Conservation (phyloP, 2,888 invertebrate genomes). For the Thereva nobilitata region DNA sequence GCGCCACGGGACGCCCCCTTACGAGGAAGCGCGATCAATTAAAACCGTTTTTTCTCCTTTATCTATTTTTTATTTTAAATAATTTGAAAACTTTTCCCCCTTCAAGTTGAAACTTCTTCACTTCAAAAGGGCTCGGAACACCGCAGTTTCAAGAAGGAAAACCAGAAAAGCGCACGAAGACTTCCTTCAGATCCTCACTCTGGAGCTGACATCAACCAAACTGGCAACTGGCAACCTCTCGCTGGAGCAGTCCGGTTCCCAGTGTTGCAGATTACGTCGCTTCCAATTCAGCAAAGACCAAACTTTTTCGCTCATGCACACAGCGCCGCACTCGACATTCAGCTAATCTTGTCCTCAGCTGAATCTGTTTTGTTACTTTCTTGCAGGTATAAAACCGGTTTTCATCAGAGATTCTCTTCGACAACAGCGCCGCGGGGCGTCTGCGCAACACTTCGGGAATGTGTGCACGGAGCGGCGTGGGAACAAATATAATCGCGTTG, state of each 20-base stretch:
- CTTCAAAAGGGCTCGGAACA: no score
- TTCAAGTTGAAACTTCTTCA: no score
- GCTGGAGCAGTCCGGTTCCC: conserved; percentile 13
- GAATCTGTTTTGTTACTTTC: conserved; percentile 14
- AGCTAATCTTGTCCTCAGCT: neutral
- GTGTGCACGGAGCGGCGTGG: no score
- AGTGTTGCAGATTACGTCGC: conserved; percentile 1
- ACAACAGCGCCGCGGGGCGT: conserved; percentile 10
- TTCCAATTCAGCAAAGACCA: neutral
- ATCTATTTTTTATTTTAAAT: no score
- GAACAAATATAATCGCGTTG: no score
- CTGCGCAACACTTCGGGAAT: conserved; percentile 15
- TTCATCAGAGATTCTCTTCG: conserved; percentile 15
- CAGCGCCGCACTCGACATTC: no score
- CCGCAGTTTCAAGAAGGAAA: neutral
- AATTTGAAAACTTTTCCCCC: no score
- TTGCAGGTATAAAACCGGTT: conserved; percentile 16
- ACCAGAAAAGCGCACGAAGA: conserved; percentile 6
- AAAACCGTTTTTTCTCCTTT: no score
- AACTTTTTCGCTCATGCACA: neutral
- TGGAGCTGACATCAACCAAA: conserved; percentile 35
- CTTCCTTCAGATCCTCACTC: conserved; percentile 21
- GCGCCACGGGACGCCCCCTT: no score
- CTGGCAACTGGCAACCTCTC: conserved; percentile 22
- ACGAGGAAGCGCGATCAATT: no score